Percentiles rank a stretch among this genome's conserved stretches.
Evolutionary conservation across 2,888 invertebrate genomes (phyloP).

Genomic region (Drosophila dives): DNA sequence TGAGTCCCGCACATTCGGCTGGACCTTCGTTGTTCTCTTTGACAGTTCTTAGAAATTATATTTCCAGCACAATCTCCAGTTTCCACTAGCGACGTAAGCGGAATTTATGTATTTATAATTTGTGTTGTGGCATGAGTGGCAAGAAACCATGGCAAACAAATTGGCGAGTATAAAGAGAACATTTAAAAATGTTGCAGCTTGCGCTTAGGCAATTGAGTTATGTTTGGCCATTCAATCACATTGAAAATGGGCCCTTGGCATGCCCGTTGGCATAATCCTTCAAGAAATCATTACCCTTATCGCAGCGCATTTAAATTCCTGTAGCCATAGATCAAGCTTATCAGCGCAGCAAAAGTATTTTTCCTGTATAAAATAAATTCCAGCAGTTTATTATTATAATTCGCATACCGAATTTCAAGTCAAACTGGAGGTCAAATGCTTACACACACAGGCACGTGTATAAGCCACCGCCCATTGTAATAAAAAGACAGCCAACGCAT

Average conservation of each 20-base stretch:
- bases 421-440: conserved; percentile 40
- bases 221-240: conserved; percentile 43
- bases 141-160: neutral
- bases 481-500: conserved; percentile 42
- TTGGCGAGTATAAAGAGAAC: conserved; percentile 11
- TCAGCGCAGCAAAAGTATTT: conserved; percentile 73
- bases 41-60: conserved; percentile 12
- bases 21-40: conserved; percentile 3
- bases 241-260: conserved; percentile 49
- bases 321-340: conserved; percentile 75
- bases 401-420: conserved; percentile 59
- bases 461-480: conserved; percentile 2
- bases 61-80: conserved; percentile 1
- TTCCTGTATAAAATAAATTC: conserved; percentile 77
- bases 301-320: conserved; percentile 59
- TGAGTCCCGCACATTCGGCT: conserved; percentile 1
- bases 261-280: conserved; percentile 55
- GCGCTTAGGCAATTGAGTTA: conserved; percentile 63
- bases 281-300: conserved; percentile 61
- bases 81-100: neutral
- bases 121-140: conserved; percentile 4
- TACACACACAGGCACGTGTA: conserved; percentile 11
- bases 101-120: conserved; percentile 8
- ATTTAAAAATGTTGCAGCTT: conserved; percentile 39
- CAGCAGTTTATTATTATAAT: conserved; percentile 76